Evolutionary conservation across 2,888 invertebrate species (phyloP).

Genomic region (Tricholauxania praeusta): DNA sequence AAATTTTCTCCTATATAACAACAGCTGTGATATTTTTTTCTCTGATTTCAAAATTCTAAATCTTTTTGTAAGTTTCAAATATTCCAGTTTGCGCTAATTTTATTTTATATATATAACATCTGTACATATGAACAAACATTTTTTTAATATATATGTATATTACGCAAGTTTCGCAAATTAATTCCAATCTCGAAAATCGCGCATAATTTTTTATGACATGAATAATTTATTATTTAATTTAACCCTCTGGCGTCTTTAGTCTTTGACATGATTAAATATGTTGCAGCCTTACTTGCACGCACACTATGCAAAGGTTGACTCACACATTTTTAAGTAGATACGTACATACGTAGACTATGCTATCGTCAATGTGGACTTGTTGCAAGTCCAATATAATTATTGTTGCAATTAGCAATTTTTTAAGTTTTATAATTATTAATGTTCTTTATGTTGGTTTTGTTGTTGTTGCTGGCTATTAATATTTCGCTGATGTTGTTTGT

Average conservation of each 20-base stretch:
- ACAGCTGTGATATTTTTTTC: too few species aligned
- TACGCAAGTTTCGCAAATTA: too few species aligned
- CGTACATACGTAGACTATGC: background rate
- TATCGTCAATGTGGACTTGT: constrained; percentile 1
- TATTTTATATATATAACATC: too few species aligned
- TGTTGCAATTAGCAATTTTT: constrained; percentile 22
- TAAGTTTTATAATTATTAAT: background rate
- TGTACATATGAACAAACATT: too few species aligned
- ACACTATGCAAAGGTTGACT: background rate
- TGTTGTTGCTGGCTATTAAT: background rate
- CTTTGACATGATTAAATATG: background rate
- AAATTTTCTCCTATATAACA: too few species aligned
- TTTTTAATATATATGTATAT: too few species aligned
- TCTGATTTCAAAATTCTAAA: too few species aligned
- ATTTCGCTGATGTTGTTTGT: background rate
- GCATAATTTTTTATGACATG: too few species aligned
- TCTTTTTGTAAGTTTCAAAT: too few species aligned
- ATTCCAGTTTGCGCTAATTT: too few species aligned
- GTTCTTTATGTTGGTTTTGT: background rate
- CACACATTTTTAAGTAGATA: background rate
- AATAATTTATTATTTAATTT: background rate
- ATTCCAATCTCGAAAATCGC: too few species aligned
- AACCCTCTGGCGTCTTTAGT: constrained; percentile 16
- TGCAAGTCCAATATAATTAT: constrained; percentile 23
- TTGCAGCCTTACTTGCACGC: too few species aligned